Base-by-base conservation (phyloP, 2,113 vertebrate species). In the Urocolius indicus region DNA sequence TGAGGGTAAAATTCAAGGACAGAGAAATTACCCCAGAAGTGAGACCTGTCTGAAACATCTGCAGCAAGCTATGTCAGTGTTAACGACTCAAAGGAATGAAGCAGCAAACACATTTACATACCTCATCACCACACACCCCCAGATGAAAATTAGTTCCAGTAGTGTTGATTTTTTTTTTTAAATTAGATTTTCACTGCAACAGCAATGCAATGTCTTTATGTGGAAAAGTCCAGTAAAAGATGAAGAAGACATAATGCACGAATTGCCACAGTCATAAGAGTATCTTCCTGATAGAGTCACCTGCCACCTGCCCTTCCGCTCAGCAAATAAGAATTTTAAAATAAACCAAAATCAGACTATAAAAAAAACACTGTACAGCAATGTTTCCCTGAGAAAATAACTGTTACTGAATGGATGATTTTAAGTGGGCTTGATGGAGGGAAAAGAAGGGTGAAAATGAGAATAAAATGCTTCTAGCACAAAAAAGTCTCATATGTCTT, bases 281-380 rank as follows among this genome's bases (percentile, higher is more conserved):
- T 67, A 48, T 55, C 24, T 78, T 5, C 32, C 71, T 41, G 32
- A 38, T 29, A 41, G 87, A 73, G 8, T 21, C 9, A 24, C 26
- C 15, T 62, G 23, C 62, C 38, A 63, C 26, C 36, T 41, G 7
- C 14, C 8, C 27, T 7, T 10, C 13, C 6, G 38, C 41, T 36
- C 32, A n/a, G 4, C 8, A 57, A 54, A 36, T 32, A 41, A 51
- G 58, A 82, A 49, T 6, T 13, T 6, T 21, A 36, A 22, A 51
- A 72, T 14, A 49, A 57, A 4, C 17, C 0, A 24, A 76, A 48
- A 45, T 0, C 14, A 81, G 5, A 21, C 7, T 26, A 5, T 6
- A 34, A 8, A 41, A 73, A 32, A 32, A 23, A 30, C 10, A 81
- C 27, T 18, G 36, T 45, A 57, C 0, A 11, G 13, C 13, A 32